phyloP scores from a whole-genome alignment of 1,140 invertebrate genomes.

The Sarcophaga peregrina region DNA sequence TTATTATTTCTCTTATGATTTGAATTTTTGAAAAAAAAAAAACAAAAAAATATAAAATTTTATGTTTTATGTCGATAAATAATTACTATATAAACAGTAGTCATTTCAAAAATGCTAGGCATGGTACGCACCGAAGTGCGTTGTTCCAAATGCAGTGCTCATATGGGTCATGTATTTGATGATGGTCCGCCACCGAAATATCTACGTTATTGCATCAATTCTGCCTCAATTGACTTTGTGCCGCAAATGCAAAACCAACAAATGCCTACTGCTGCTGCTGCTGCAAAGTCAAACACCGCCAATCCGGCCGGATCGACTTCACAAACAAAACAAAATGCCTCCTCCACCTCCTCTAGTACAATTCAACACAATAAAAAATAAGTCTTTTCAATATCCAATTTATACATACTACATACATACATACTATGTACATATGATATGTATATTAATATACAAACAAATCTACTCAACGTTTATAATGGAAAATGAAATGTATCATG shows the following conservation, averaged over 20 bases:
- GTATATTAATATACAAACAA: not conserved
- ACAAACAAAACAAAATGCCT: conserved; percentile 14
- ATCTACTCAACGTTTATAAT: not conserved
- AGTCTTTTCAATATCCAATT: not conserved
- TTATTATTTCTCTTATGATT: conserved; percentile 28
- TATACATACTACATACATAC: not conserved
- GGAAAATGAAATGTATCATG: not conserved
- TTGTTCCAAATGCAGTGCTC: conserved; percentile 90
- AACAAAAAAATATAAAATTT: conserved; percentile 13
- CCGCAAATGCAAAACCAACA: conserved; percentile 45
- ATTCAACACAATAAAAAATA: conserved; percentile 28
- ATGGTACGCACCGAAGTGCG: conserved; percentile 86
- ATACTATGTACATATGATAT: too few relatives aligned
- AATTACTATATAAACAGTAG: conserved; percentile 58
- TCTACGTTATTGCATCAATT: conserved; percentile 96
- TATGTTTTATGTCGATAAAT: conserved; percentile 31
- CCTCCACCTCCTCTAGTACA: conserved; percentile 11
- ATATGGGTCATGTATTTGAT: conserved; percentile 97
- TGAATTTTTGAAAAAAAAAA: conserved; percentile 21
- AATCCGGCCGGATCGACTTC: conserved; percentile 21
- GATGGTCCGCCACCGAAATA: conserved; percentile 94
- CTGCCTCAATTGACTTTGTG: conserved; percentile 85
- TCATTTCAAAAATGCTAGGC: conserved; percentile 72
- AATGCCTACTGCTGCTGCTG: conserved; percentile 48
- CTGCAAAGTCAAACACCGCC: conserved; percentile 51